phyloP scores from a whole-genome alignment of 2,113 vertebrate genomes.

The Pavo muticus region DNA sequence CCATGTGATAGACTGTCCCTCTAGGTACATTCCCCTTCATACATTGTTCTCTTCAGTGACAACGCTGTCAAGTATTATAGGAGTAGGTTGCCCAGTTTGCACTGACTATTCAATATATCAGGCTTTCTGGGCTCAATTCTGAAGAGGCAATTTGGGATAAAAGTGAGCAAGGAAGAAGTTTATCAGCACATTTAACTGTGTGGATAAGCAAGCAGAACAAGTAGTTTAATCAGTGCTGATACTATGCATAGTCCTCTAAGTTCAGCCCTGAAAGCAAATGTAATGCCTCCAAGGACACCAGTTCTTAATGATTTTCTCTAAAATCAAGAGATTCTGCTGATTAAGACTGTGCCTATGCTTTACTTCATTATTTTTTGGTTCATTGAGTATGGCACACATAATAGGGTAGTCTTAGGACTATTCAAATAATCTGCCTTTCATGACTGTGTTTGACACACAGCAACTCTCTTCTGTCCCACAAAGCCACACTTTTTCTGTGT shows the following conservation, averaged over 20 bases:
- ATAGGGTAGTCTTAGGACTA: accelerated
- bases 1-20: not conserved
- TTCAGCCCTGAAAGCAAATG: not conserved
- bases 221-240: not conserved
- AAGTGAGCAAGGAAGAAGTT: not conserved
- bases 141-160: not conserved
- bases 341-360: not conserved
- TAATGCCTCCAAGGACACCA: not conserved
- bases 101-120: not conserved
- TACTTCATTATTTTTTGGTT: not conserved
- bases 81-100: not conserved
- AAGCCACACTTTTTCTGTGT: not conserved
- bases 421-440: not conserved
- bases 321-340: not conserved
- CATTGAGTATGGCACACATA: not conserved
- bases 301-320: not conserved
- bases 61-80: not conserved
- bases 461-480: not conserved
- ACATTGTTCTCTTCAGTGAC: not conserved
- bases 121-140: not conserved
- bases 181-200: not conserved
- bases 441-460: not conserved
- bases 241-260: not conserved
- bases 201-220: not conserved
- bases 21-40: not conserved